These are phyloP conservation scores for fruit fly (Drosophila melanogaster) DNA, from an alignment of 1,140 invertebrate genomes.

Conservation along the genomic window DNA sequence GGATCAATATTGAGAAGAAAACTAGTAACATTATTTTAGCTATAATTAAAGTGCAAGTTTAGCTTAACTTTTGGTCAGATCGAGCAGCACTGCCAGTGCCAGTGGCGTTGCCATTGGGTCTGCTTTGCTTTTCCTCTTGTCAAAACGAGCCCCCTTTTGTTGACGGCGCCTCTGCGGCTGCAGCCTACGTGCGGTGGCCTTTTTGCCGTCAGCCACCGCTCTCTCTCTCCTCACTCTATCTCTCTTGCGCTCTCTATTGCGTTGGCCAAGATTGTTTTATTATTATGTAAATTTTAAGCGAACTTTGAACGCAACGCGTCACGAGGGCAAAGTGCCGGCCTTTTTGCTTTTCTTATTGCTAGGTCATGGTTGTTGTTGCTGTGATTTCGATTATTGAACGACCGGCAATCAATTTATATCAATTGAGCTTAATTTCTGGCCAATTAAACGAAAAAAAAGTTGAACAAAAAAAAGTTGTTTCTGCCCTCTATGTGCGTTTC, in stretches of 20 bases:
- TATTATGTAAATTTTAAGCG: constrained; percentile 46
- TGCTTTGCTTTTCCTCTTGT: not conserved
- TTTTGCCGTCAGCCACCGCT: not conserved
- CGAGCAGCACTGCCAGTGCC: constrained; percentile 4
- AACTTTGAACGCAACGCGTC: constrained; percentile 47
- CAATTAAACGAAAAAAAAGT: constrained; percentile 23
- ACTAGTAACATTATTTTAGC: not conserved
- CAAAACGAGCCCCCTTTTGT: constrained; percentile 3
- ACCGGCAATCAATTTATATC: constrained; percentile 46
- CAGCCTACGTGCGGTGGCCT: constrained; percentile 27
- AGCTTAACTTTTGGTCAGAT: not conserved
- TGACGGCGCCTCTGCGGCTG: constrained; percentile 24
- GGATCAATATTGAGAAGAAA: too few relatives aligned
- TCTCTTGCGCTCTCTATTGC: not conserved
- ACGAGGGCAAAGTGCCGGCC: constrained; percentile 43
- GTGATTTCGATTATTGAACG: constrained; percentile 38
- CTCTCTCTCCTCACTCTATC: not conserved
- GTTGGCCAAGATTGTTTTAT: constrained; percentile 17
- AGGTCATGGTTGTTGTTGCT: constrained; percentile 48
- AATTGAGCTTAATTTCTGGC: constrained; percentile 65
- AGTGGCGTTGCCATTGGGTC: constrained; percentile 23
- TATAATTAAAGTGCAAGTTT: not conserved
- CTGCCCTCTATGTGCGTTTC: constrained; percentile 5
- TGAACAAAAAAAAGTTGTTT: not conserved
- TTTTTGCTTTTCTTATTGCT: constrained; percentile 41